Evolutionary conservation across 2,888 invertebrate species (phyloP).

Genomic region (Cecidostiba fungosa): DNA sequence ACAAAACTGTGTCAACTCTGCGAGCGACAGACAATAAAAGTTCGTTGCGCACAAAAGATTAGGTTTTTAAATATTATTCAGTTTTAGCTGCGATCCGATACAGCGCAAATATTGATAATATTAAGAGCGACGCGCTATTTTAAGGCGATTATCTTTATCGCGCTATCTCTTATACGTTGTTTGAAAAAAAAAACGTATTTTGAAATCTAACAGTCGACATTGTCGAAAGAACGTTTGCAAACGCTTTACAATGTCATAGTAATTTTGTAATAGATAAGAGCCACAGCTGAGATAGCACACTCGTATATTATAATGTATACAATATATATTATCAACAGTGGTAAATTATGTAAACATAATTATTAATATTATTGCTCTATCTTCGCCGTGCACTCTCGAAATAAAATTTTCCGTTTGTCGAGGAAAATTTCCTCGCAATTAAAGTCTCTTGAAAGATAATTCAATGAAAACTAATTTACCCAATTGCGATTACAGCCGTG

Average conservation of each 20-base stretch:
- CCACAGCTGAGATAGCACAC: background rate
- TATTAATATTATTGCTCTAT: background rate
- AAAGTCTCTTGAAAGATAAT: slow-evolving; percentile 27
- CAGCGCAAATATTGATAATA: background rate
- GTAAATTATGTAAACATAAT: slow-evolving; percentile 7
- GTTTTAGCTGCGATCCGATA: background rate
- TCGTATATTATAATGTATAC: background rate
- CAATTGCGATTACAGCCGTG: slow-evolving; percentile 2
- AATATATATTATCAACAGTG: background rate
- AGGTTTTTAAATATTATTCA: background rate
- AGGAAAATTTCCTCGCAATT: slow-evolving; percentile 48
- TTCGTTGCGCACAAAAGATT: background rate
- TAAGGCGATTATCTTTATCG: too few relatives aligned
- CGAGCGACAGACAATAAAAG: background rate
- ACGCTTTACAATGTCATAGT: background rate
- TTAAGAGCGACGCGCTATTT: background rate
- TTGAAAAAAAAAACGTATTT: background rate
- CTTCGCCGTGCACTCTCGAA: background rate
- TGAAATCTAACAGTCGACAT: background rate
- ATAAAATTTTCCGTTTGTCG: slow-evolving; percentile 38
- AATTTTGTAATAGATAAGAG: background rate
- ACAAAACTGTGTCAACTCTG: slow-evolving; percentile 2
- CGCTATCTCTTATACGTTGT: background rate
- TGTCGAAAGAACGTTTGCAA: background rate
- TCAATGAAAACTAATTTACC: slow-evolving; percentile 25